Conservation (phyloP, 1,140 invertebrate species). For the Caenorhabditis inopinata region DNA sequence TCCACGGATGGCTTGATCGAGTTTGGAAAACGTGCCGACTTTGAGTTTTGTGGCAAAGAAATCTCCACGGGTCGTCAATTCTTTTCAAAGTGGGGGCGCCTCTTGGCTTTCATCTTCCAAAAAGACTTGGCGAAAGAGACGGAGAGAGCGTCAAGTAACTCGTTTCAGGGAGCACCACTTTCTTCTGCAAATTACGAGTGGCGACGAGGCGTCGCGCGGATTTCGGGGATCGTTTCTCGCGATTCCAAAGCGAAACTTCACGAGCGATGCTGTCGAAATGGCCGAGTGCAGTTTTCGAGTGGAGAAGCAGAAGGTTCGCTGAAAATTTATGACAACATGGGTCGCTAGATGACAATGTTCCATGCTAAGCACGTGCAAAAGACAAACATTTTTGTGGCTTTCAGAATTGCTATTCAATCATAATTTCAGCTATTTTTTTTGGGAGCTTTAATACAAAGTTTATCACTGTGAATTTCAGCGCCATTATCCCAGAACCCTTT, state of each 20-base stretch:
- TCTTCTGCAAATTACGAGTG: slow-evolving; percentile 40
- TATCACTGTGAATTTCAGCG: too few species aligned
- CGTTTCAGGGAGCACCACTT: slow-evolving; percentile 40
- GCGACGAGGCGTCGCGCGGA: background rate
- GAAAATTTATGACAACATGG: background rate
- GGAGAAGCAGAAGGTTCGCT: slow-evolving; percentile 24
- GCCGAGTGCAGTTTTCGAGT: slow-evolving; percentile 40
- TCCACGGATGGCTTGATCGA: slow-evolving; percentile 29
- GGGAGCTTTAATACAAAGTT: too few species aligned
- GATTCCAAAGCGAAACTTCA: slow-evolving; percentile 35
- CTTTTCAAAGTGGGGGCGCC: slow-evolving; percentile 22
- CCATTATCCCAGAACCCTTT: too few species aligned
- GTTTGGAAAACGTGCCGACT: slow-evolving; percentile 19
- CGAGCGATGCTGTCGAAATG: slow-evolving; percentile 37
- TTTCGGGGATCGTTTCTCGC: slow-evolving; percentile 30
- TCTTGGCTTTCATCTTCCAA: background rate
- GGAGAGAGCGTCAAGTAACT: background rate
- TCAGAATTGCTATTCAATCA: too few species aligned
- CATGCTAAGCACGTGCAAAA: too few species aligned
- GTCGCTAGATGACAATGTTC: too few species aligned
- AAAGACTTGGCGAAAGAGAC: background rate
- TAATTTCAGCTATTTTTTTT: too few species aligned
- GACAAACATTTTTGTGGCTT: too few species aligned
- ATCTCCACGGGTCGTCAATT: slow-evolving; percentile 28
- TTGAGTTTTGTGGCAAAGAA: slow-evolving; percentile 39